phyloP scores from a whole-genome alignment of 2,113 vertebrate genomes.

The Castor canadensis region DNA sequence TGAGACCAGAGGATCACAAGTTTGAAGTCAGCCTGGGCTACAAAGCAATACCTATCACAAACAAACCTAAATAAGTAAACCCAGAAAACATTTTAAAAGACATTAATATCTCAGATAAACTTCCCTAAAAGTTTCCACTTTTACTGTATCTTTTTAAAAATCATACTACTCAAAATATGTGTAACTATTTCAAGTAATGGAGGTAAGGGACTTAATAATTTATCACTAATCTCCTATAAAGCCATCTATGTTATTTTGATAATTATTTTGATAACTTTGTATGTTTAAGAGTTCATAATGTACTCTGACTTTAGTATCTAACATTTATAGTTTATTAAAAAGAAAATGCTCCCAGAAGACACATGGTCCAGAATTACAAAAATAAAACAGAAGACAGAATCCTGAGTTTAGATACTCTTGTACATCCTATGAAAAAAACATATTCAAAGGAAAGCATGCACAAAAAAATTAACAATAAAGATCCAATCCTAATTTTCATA shows the following conservation, averaged over 20 bases:
- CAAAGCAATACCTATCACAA: background rate
- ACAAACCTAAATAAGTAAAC: no score
- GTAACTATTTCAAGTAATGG: background rate
- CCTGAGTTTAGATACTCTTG: background rate
- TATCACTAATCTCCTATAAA: background rate
- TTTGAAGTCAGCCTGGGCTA: background rate
- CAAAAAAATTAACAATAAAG: slow-evolving; percentile 1
- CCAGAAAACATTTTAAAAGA: background rate
- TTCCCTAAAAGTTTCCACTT: background rate
- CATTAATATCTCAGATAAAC: background rate
- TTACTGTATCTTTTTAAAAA: background rate
- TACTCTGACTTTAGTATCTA: slow-evolving; percentile 6
- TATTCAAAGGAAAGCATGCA: background rate
- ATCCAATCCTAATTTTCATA: background rate
- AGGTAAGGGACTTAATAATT: background rate
- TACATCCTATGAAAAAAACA: background rate
- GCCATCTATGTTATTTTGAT: background rate
- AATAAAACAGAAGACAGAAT: slow-evolving; percentile 26
- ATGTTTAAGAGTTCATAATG: slow-evolving; percentile 24
- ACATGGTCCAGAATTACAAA: background rate
- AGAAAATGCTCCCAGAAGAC: slow-evolving; percentile 8
- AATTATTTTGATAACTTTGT: slow-evolving; percentile 26
- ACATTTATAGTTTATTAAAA: background rate
- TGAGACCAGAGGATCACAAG: background rate
- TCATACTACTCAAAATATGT: background rate